phyloP scores from a whole-genome alignment of 35 echinoderm and acorn worm genomes.

The Patiria miniata region DNA sequence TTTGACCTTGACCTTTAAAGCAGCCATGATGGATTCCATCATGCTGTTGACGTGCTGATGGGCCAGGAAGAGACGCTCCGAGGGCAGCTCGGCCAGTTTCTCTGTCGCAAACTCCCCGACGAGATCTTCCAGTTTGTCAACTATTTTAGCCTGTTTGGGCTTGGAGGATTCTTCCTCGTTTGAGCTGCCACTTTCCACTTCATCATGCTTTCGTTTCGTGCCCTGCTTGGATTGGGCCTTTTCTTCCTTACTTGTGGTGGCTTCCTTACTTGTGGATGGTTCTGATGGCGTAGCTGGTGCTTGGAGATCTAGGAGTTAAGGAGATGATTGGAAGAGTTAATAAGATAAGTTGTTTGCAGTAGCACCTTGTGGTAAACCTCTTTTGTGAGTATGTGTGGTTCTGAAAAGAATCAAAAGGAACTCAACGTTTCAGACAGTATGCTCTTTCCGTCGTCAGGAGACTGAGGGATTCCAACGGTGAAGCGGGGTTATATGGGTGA shows the following conservation, averaged over 20 bases:
- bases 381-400: too few relatives aligned
- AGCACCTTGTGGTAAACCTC: too few relatives aligned
- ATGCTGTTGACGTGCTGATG: slow-evolving; percentile 77
- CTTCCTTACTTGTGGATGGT: not conserved
- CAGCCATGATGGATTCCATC: slow-evolving; percentile 81
- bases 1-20: slow-evolving; percentile 79
- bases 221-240: not conserved
- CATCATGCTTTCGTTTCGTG: slow-evolving; percentile 44
- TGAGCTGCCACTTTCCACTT: not conserved
- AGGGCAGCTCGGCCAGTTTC: slow-evolving; percentile 48
- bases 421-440: too few relatives aligned
- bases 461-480: too few relatives aligned
- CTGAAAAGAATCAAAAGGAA: too few relatives aligned
- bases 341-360: too few relatives aligned
- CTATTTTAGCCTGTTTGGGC: slow-evolving; percentile 51
- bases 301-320: too few relatives aligned
- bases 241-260: not conserved
- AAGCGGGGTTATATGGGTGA: too few relatives aligned
- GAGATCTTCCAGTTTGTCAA: slow-evolving; percentile 56
- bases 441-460: too few relatives aligned
- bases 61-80: slow-evolving; percentile 74
- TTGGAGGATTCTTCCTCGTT: not conserved
- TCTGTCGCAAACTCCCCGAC: slow-evolving; percentile 55
- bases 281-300: too few relatives aligned
- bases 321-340: too few relatives aligned